Percentiles rank a stretch among this genome's conserved stretches.
phyloP scores from a whole-genome alignment of 1,140 invertebrate species.

The Arctopsyche grandis region DNA sequence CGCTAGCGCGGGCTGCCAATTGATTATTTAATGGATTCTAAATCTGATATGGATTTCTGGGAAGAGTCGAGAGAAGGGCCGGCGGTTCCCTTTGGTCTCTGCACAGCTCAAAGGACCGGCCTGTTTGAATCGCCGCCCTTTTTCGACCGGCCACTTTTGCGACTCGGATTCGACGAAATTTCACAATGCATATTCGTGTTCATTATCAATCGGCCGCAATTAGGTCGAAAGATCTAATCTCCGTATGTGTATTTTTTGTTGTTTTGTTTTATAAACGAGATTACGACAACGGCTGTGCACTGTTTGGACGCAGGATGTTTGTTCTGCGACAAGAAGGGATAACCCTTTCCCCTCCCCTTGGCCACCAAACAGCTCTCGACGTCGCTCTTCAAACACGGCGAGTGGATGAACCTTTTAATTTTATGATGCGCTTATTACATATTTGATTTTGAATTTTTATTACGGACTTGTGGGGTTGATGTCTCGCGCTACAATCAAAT shows the following conservation, averaged over 20 bases:
- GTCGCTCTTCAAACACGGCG: conserved; percentile 31
- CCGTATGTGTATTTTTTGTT: neutral
- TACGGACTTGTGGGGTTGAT: conserved; percentile 2
- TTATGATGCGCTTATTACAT: conserved; percentile 43
- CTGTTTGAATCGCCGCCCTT: conserved; percentile 38
- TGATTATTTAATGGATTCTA: conserved; percentile 43
- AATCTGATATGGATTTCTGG: conserved; percentile 37
- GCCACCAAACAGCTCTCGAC: conserved; percentile 13
- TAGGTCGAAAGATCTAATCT: neutral
- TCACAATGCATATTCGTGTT: conserved; percentile 5
- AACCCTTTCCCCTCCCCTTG: neutral
- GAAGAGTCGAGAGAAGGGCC: conserved; percentile 20
- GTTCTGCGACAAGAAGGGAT: conserved; percentile 16
- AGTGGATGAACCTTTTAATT: conserved; percentile 46
- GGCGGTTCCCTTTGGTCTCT: conserved; percentile 46
- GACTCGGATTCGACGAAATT: conserved; percentile 16
- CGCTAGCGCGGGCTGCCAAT: conserved; percentile 30
- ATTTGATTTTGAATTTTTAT: conserved; percentile 46
- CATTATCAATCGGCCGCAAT: conserved; percentile 11
- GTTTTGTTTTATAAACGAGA: neutral
- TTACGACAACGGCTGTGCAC: neutral
- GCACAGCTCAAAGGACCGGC: conserved; percentile 47
- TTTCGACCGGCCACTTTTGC: neutral
- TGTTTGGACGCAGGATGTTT: conserved; percentile 17
- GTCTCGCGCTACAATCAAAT: conserved; percentile 39